These are phyloP conservation scores for Ptychodera flava DNA, from an alignment of 35 echinoderm and acorn worm genomes.

Conservation along the genomic window DNA sequence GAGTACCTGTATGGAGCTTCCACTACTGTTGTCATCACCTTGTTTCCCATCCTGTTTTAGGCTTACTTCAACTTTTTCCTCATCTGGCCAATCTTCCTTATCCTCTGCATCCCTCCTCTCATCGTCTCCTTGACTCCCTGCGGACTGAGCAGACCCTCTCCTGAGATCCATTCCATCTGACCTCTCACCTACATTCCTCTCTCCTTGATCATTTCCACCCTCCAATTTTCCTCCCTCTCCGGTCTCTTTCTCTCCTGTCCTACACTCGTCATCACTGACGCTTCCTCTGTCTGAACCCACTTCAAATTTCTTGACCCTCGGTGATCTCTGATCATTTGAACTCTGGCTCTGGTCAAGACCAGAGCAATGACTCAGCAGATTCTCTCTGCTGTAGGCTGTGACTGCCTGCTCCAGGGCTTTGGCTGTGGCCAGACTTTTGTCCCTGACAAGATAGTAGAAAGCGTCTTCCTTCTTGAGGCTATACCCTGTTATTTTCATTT, in stretches of 20 bases:
- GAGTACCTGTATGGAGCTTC: constrained; percentile 76
- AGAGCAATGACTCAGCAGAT: neutral
- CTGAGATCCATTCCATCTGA: neutral
- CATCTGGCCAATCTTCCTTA: neutral
- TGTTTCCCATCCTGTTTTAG: neutral
- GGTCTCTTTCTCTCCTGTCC: constrained; percentile 6
- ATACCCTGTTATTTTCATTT: constrained; percentile 44
- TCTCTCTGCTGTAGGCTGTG: neutral
- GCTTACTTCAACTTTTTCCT: neutral
- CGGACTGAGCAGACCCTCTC: neutral
- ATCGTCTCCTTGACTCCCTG: neutral
- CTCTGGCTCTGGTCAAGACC: neutral
- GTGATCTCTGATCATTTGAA: neutral
- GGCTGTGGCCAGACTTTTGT: constrained; percentile 36
- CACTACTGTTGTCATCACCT: constrained; percentile 19
- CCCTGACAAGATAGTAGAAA: constrained; percentile 59
- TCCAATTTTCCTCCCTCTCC: neutral
- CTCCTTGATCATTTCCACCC: neutral
- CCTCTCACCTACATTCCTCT: neutral
- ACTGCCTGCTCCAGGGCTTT: constrained; percentile 32
- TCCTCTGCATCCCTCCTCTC: neutral
- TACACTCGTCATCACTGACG: neutral
- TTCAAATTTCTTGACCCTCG: neutral
- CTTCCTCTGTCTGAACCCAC: neutral
- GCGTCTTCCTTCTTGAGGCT: constrained; percentile 70